These are phyloP conservation scores for Mesocricetus auratus DNA, from an alignment of 2,113 vertebrate genomes.

Conservation along the genomic window DNA sequence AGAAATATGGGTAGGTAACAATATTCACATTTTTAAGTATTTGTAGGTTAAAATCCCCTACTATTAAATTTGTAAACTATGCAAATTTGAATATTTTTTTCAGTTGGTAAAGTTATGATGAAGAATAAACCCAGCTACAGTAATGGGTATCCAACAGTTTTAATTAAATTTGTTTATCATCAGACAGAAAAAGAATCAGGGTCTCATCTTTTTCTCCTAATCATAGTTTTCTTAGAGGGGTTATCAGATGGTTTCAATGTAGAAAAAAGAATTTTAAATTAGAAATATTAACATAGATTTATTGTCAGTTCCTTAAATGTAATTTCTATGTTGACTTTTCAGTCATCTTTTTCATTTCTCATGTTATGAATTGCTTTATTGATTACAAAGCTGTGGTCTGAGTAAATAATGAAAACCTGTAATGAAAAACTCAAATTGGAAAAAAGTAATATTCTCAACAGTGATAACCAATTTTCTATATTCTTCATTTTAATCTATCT, in stretches of 20 bases:
- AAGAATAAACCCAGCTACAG: background rate
- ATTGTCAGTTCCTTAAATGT: conserved; percentile 50
- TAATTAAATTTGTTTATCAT: background rate
- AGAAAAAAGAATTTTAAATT: conserved; percentile 69
- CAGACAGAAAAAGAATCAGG: background rate
- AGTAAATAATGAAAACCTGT: conserved; percentile 85
- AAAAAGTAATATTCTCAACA: conserved; percentile 90
- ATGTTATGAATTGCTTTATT: conserved; percentile 81
- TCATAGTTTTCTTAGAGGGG: conserved; percentile 58
- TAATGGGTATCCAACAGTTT: background rate
- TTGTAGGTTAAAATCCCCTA: background rate
- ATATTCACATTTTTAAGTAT: conserved; percentile 29
- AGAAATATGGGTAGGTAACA: background rate
- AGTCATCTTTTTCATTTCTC: conserved; percentile 49
- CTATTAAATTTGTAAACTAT: background rate
- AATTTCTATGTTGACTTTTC: conserved; percentile 76
- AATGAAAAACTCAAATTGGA: conserved; percentile 88
- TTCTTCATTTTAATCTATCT: conserved; percentile 94
- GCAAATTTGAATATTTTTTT: background rate
- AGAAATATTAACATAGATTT: conserved; percentile 56
- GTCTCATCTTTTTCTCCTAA: conserved; percentile 40
- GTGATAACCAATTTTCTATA: conserved; percentile 89
- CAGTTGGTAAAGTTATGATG: background rate
- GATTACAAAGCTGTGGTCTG: conserved; percentile 84
- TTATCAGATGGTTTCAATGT: conserved; percentile 36